Evolutionary conservation across 1,140 invertebrate genomes (phyloP).

Genomic region (Odontomachus brunneus): DNA sequence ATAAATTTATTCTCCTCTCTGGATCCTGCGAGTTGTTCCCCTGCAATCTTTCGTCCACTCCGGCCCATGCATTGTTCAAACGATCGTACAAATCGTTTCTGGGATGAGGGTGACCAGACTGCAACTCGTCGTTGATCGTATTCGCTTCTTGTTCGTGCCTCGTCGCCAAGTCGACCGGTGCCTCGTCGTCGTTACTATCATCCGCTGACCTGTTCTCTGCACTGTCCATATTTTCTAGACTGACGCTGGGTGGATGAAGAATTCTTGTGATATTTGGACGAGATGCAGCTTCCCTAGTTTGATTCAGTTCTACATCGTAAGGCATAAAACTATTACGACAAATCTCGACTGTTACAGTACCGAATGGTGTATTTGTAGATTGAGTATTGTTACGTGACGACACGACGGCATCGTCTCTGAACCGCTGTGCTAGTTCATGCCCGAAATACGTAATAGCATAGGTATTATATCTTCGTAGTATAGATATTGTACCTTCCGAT

Average conservation of each 20-base stretch:
- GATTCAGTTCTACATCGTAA: conserved; percentile 64
- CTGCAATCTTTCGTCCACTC: conserved; percentile 56
- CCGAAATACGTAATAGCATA: too few species aligned
- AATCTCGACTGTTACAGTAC: conserved; percentile 72
- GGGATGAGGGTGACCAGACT: background rate
- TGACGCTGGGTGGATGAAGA: conserved; percentile 1
- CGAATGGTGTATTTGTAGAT: conserved; percentile 46
- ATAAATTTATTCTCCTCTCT: conserved; percentile 66
- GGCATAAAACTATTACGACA: conserved; percentile 72
- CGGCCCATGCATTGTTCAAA: conserved; percentile 45
- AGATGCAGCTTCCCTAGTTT: conserved; percentile 45
- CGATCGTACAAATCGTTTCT: conserved; percentile 35
- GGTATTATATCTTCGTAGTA: conserved; percentile 12
- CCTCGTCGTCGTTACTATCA: conserved; percentile 51
- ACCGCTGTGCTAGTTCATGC: background rate
- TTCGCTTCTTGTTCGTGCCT: conserved; percentile 22
- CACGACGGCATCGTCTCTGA: background rate
- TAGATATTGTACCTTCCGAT: conserved; percentile 50
- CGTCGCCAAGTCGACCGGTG: background rate
- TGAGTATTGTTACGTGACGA: conserved; percentile 10
- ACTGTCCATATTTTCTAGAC: conserved; percentile 15
- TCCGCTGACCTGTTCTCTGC: conserved; percentile 36
- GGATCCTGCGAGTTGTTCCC: conserved; percentile 54
- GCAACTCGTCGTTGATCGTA: background rate
- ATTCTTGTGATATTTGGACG: conserved; percentile 28